Evolutionary conservation across 1,140 invertebrate genomes (phyloP).

Genomic region (Phymorhynchus buccinoides): DNA sequence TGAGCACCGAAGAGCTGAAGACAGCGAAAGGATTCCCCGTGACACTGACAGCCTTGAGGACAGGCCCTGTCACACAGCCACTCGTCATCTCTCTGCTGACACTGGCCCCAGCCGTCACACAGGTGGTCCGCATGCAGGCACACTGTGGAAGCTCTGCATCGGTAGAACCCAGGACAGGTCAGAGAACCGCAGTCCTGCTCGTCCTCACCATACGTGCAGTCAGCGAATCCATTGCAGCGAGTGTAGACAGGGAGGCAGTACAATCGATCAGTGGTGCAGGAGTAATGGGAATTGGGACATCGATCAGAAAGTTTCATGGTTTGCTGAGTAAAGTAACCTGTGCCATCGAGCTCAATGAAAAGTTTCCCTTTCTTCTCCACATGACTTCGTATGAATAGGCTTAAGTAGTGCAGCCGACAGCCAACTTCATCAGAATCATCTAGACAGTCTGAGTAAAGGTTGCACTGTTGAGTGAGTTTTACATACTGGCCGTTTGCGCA

Average conservation of each 20-base stretch:
- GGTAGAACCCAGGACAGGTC: not conserved
- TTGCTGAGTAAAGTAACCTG: not conserved
- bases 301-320: not conserved
- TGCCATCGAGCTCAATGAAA: not conserved
- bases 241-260: constrained; percentile 13
- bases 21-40: not conserved
- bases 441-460: not conserved
- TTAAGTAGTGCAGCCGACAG: not conserved
- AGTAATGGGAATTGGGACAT: not conserved
- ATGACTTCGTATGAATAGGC: not conserved
- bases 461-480: not conserved
- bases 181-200: not conserved
- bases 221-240: constrained; percentile 22
- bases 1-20: not conserved
- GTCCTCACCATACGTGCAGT: not conserved
- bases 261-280: not conserved
- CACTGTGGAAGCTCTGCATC: not conserved
- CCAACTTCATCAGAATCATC: not conserved
- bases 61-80: not conserved
- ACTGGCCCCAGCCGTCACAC: constrained; percentile 18
- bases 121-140: constrained; percentile 14
- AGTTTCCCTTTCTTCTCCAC: not conserved
- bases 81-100: constrained; percentile 17
- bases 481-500: not conserved
- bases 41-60: constrained; percentile 11